Evolutionary conservation across 2,797 vertebrate species (phyloP).

Genomic region (Danio albolineatus): DNA sequence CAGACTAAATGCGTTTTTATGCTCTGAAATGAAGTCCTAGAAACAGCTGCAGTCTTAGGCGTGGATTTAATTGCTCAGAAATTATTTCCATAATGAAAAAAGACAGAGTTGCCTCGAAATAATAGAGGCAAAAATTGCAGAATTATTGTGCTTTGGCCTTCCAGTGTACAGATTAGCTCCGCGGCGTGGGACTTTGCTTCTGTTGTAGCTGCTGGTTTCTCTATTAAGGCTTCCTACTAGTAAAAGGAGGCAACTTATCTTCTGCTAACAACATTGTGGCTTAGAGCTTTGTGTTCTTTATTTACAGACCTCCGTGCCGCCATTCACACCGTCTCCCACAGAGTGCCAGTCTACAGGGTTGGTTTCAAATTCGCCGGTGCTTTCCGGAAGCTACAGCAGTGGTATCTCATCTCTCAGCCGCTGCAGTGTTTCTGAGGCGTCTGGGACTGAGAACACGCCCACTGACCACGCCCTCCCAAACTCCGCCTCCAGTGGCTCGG

Average conservation of each 20-base stretch:
- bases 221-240: slow-evolving; percentile 4
- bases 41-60: slow-evolving; percentile 28
- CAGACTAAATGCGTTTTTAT: slow-evolving; percentile 24
- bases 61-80: slow-evolving; percentile 30
- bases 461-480: slow-evolving; percentile 76
- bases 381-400: slow-evolving; percentile 97
- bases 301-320: slow-evolving; percentile 83
- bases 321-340: slow-evolving; percentile 93
- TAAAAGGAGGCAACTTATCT: not conserved
- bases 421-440: slow-evolving; percentile 94
- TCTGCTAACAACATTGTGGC: not conserved
- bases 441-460: slow-evolving; percentile 86
- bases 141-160: slow-evolving; percentile 24
- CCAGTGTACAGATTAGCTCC: slow-evolving; percentile 9
- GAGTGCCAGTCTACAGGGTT: slow-evolving; percentile 91
- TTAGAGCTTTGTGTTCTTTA: slow-evolving; percentile 10
- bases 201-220: not conserved
- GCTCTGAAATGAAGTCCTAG: slow-evolving; percentile 29
- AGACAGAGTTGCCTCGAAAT: slow-evolving; percentile 26
- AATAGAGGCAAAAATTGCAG: slow-evolving; percentile 13
- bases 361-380: slow-evolving; percentile 90
- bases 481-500: slow-evolving; percentile 80
- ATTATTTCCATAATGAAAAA: slow-evolving; percentile 23
- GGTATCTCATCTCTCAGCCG: slow-evolving; percentile 97
- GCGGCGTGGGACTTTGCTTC: not conserved